Percentiles rank a stretch among this genome's conserved stretches.
phyloP scores from a whole-genome alignment of 2,797 vertebrate species.

The Rallus crepitans region DNA sequence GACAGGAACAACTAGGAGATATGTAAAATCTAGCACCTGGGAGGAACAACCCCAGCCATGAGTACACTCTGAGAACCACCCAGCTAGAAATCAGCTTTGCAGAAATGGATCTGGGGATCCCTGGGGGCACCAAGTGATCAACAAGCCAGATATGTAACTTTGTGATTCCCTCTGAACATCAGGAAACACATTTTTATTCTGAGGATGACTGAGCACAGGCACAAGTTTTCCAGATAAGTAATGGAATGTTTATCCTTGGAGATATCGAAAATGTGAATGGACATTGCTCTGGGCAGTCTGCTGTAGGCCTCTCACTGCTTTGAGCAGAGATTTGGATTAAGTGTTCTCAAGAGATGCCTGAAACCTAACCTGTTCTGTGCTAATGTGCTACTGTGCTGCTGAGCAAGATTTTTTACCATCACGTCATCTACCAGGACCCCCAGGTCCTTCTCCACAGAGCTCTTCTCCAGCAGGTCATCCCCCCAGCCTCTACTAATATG shows the following conservation, averaged over 20 bases:
- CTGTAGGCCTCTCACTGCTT: background rate
- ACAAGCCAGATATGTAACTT: background rate
- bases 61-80: background rate
- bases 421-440: no score
- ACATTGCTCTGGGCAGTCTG: background rate
- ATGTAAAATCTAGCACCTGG: background rate
- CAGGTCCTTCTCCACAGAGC: no score
- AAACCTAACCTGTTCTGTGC: background rate
- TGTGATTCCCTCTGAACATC: background rate
- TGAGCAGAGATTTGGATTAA: background rate
- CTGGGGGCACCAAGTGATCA: background rate
- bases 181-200: background rate
- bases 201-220: background rate
- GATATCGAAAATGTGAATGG: background rate
- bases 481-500: no score
- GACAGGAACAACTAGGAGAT: background rate
- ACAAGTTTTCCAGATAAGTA: background rate
- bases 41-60: background rate
- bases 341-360: background rate
- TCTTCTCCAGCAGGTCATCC: no score
- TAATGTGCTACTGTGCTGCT: background rate
- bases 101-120: background rate
- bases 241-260: background rate
- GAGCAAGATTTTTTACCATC: background rate
- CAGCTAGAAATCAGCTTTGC: background rate